These are phyloP conservation scores for Aphaenogaster ashmeadi DNA, from an alignment of 1,140 invertebrate species.

Conservation along the genomic window DNA sequence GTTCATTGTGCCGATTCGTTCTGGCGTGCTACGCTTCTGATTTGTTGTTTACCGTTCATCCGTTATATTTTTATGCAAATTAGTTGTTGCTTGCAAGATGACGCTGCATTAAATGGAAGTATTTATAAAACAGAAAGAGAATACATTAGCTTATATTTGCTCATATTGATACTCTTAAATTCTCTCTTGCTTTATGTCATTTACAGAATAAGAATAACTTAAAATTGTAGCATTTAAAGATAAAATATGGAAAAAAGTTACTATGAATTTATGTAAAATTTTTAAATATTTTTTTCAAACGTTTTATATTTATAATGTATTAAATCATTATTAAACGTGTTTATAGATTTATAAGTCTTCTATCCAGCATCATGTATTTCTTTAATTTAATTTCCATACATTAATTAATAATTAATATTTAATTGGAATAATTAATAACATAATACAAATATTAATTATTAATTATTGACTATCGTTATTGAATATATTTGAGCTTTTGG, in stretches of 20 bases:
- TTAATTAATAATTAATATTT: constrained; percentile 37
- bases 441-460: constrained; percentile 40
- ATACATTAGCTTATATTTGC: not conserved
- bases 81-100: constrained; percentile 49
- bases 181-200: not conserved
- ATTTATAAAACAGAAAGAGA: not conserved
- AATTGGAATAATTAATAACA: constrained; percentile 38
- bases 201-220: not conserved
- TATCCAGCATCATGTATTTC: not conserved
- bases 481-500: constrained; percentile 22
- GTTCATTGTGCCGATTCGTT: constrained; percentile 77
- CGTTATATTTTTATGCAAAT: constrained; percentile 72
- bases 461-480: constrained; percentile 7
- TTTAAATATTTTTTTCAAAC: not conserved
- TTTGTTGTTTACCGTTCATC: constrained; percentile 71
- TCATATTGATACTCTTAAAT: constrained; percentile 33
- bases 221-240: not conserved
- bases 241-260: not conserved
- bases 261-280: not conserved
- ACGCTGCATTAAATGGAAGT: constrained; percentile 8
- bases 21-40: constrained; percentile 33
- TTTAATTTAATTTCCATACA: constrained; percentile 12
- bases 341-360: not conserved
- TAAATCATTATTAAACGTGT: constrained; percentile 8
- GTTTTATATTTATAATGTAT: not conserved